Base-by-base conservation (phyloP, 2,797 vertebrate genomes). In the Anabas testudineus region DNA sequence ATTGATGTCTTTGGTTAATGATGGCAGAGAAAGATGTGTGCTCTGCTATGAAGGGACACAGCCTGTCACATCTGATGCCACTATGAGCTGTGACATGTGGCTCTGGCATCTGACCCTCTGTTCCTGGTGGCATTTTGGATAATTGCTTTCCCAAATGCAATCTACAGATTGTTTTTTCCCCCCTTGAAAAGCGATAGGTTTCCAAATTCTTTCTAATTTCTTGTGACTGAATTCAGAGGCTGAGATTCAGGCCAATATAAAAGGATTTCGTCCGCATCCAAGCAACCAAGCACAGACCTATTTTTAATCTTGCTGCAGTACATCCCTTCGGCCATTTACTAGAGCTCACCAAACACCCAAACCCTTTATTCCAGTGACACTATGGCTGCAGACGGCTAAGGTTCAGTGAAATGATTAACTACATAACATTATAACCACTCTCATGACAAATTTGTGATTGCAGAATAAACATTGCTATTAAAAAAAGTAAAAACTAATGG, bases 101-200 rank as follows among this genome's bases (percentile, higher is more conserved):
- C 55, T 65, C 51, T 10, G 14, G 43, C 51, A 67, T 65, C 64
- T 74, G 65, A 83, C 73, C 67, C 26, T n/a, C 19, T 70, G 14
- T 69, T 82, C 49, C 51, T 61, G 39, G 7, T 48, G 64, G 41
- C 72, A 65, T 83, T 76, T 80, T 60, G 53, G 32, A 79, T 86
- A 84, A 89, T 81, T 87, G 80, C 71, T 73, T 81, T 71, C 64
- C 78, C 42, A 68, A 76, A 84, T 66, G 51, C 22, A 76, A 76
- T 76, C 54, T 59, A 13, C 21, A 70, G 52, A 55, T 69, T 55
- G 39, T 53, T 62, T 61, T 56, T 39, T 18, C 3, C 9, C 14
- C 5, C 18, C 30, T 67, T 62, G 3, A 3, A 14, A 19, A 21
- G 48, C 46, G 56, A 59, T 10, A 1, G 21, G 24, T 79, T 76